phyloP scores from a whole-genome alignment of 2,797 vertebrate genomes.

The Numenius phaeopus region DNA sequence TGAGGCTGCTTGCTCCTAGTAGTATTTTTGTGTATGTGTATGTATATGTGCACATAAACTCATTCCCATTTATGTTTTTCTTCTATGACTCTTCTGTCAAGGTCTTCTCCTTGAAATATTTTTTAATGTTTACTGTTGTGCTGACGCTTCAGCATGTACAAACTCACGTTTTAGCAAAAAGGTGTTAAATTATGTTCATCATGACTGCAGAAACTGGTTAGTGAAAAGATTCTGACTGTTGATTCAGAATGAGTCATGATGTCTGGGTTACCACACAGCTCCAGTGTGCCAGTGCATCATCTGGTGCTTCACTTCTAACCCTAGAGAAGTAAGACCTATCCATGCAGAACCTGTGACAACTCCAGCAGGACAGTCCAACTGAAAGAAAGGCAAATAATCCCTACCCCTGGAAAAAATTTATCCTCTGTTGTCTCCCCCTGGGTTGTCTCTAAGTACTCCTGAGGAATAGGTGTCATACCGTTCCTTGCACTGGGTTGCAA shows the following conservation, averaged over 20 bases:
- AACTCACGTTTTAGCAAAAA: background rate
- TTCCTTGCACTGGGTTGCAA: background rate
- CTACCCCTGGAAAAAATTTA: background rate
- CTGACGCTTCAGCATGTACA: background rate
- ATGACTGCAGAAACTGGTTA: background rate
- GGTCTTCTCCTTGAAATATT: background rate
- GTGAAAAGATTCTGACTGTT: background rate
- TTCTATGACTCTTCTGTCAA: background rate
- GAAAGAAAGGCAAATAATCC: background rate
- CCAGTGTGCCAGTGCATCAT: background rate
- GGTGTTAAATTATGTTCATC: background rate
- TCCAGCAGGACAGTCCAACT: background rate
- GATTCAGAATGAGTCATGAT: background rate
- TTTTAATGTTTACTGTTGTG: background rate
- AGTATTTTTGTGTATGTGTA: background rate
- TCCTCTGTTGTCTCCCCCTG: background rate
- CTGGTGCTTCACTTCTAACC: background rate
- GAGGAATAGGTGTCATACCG: background rate
- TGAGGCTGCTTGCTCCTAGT: background rate
- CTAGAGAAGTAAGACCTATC: background rate
- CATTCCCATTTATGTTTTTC: background rate
- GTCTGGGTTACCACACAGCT: background rate
- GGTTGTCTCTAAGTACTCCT: background rate
- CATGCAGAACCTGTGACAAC: background rate
- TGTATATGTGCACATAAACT: background rate